Base-by-base conservation (phyloP, 1,140 invertebrate species). In the Hestina assimilis region DNA sequence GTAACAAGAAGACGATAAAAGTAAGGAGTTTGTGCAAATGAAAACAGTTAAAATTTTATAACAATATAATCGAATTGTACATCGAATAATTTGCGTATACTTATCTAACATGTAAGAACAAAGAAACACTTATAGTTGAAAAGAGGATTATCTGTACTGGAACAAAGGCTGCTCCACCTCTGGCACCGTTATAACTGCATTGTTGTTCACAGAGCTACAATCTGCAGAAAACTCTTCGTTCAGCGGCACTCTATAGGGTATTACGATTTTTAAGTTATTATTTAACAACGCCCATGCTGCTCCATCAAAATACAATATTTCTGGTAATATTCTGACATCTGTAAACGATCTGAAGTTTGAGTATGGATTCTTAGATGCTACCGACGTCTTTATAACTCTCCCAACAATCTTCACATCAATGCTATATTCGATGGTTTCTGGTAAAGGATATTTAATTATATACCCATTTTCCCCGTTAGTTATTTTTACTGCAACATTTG, bases 161-260 rank as follows among this genome's bases (percentile, higher is more conserved):
- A 31, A 31, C 3, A 3, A 11, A 9, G 28, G 28, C 2, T 2
- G 4, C 7, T 12, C 17, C 4, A 21, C 23, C 11, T 19, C 35
- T 4, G 55, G 46, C 7, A 58, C 46, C 8, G n/a, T 45, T 8
- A 58, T 51, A 5, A 58, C n/a, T n/a, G n/a, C 40, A 4, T 48
- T 23, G 2, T 51, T 42, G n/a, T 51, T 58, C 2, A 51, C 33
- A 8, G 35, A 31, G n/a, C 40, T 41, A 24, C 57, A 59, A 9
- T 26, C 3, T 11, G 12, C 45, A 20, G 14, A 23, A 14, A 28
- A 15, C 3, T 52, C 57, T 6, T 3, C 33, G 9, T 17, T 31
- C 4, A 59, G 11, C 1, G 46, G 55, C 1, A 45, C 45, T 11
- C 28, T 59, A 21, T 54, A 54, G n/a, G 24, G 24, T 8, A 28